These are phyloP conservation scores for Ceratothoa steindachneri DNA, from an alignment of 2,888 invertebrate genomes.

Conservation along the genomic window DNA sequence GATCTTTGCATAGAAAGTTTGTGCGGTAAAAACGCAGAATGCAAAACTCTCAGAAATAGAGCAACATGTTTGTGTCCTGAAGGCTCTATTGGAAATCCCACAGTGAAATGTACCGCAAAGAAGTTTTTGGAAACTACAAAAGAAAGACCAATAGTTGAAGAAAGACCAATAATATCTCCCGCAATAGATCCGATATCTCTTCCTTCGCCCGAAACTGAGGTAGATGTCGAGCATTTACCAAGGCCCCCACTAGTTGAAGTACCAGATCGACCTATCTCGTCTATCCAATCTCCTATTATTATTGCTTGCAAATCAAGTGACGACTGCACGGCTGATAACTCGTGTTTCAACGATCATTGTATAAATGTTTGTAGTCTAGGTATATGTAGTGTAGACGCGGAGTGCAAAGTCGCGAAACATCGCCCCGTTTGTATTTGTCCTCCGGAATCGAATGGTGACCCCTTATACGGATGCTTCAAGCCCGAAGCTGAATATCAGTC, in stretches of 20 bases:
- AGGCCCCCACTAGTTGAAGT: neutral
- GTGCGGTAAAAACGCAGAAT: slow-evolving; percentile 57
- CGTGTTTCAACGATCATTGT: slow-evolving; percentile 33
- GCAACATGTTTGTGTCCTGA: slow-evolving; percentile 52
- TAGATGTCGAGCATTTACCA: neutral
- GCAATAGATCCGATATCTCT: neutral
- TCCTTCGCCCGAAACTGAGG: neutral
- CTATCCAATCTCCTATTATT: neutral
- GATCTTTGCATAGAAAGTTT: slow-evolving; percentile 76
- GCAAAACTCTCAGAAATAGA: slow-evolving; percentile 50
- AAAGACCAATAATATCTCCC: neutral
- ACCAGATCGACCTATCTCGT: neutral
- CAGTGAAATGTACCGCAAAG: slow-evolving; percentile 62
- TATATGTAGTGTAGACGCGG: slow-evolving; percentile 59
- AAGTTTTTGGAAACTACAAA: slow-evolving; percentile 53
- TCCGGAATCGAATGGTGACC: slow-evolving; percentile 59
- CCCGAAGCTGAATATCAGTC: slow-evolving; percentile 8
- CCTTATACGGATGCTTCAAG: neutral
- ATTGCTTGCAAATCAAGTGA: neutral
- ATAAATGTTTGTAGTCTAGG: slow-evolving; percentile 55
- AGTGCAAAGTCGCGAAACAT: slow-evolving; percentile 72
- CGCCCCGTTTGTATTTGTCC: slow-evolving; percentile 75
- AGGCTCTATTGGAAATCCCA: slow-evolving; percentile 71
- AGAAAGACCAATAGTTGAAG: slow-evolving; percentile 36
- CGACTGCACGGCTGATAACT: slow-evolving; percentile 6